Conservation (phyloP, 2,888 invertebrate genomes). For the Ecliptopera silaceata region DNA sequence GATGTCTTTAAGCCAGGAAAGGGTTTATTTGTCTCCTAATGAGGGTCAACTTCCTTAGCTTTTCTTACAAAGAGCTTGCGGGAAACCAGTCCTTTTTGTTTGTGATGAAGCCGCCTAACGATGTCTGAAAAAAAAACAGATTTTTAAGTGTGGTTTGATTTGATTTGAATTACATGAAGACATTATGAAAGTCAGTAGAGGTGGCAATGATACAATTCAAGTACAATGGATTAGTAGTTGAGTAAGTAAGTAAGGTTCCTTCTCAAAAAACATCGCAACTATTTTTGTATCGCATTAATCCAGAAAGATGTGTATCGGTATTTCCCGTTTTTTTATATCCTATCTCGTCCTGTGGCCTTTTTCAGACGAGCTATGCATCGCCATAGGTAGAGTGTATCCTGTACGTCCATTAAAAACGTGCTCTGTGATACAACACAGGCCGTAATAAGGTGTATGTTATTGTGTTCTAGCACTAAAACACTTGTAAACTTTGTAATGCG, state of each 20-base stretch:
- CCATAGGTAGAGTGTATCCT: too few relatives aligned
- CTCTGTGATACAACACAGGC: too few relatives aligned
- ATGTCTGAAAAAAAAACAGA: constrained; percentile 22
- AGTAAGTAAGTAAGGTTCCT: too few relatives aligned
- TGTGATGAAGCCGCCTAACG: constrained; percentile 36
- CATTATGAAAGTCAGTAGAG: background rate
- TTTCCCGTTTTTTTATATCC: too few relatives aligned
- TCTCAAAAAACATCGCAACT: too few relatives aligned
- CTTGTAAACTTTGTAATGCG: constrained; percentile 14
- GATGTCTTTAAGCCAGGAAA: constrained; percentile 50
- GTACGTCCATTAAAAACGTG: too few relatives aligned
- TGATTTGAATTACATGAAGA: background rate
- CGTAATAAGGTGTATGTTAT: too few relatives aligned
- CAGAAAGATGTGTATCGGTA: too few relatives aligned
- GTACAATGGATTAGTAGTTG: too few relatives aligned
- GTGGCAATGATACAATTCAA: background rate
- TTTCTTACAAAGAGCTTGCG: constrained; percentile 50
- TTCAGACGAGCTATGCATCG: too few relatives aligned
- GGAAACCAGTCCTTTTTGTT: constrained; percentile 41
- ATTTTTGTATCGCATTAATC: too few relatives aligned
- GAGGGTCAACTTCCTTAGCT: constrained; percentile 54
- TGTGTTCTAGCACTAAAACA: constrained; percentile 4
- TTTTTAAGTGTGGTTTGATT: constrained; percentile 8
- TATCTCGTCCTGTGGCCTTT: too few relatives aligned
- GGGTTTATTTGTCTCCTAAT: constrained; percentile 57